phyloP scores from a whole-genome alignment of 2,888 invertebrate species.

The Eupeodes luniger region DNA sequence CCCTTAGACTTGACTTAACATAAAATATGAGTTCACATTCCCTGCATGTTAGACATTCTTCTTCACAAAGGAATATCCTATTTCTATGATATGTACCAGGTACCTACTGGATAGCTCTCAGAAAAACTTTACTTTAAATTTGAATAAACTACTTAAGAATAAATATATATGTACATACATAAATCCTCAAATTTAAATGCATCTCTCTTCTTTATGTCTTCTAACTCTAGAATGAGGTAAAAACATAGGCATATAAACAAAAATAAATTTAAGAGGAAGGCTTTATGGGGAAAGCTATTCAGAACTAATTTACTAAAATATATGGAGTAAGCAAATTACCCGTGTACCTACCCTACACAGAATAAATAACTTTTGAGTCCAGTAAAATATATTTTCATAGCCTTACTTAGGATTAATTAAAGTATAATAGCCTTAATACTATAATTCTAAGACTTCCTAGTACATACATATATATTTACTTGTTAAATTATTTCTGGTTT shows the following conservation, averaged over 20 bases:
- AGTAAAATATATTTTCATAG: neutral
- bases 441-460: neutral
- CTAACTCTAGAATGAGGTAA: neutral
- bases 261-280: neutral
- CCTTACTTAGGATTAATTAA: neutral
- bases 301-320: neutral
- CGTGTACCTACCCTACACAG: neutral
- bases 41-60: neutral
- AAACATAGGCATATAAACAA: neutral
- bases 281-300: neutral
- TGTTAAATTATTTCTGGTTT: neutral
- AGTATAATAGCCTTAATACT: conserved; percentile 5
- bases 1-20: neutral
- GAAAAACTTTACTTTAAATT: neutral
- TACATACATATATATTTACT: neutral
- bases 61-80: neutral
- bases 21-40: neutral
- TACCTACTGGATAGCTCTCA: no score
- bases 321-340: conserved; percentile 3
- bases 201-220: neutral
- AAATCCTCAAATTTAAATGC: neutral
- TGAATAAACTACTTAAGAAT: neutral
- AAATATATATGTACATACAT: no score
- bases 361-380: conserved; percentile 5
- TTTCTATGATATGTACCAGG: neutral